These are phyloP conservation scores for Parnassius orleans DNA, from an alignment of 2,888 invertebrate genomes.

Conservation along the genomic window DNA sequence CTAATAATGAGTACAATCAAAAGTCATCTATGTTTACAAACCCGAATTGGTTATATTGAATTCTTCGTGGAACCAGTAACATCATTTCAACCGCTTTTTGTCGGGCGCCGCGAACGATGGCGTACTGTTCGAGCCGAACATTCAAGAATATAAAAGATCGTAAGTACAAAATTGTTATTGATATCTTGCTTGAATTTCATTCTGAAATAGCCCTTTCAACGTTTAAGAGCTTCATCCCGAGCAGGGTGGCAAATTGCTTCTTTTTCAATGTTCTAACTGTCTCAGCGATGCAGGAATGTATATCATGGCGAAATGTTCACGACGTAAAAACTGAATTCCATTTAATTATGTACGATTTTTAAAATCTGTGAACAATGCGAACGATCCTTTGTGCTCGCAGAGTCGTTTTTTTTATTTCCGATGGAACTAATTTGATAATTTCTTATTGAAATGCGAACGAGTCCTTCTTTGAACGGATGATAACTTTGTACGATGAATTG, in stretches of 20 bases:
- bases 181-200: slow-evolving; percentile 49
- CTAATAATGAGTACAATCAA: slow-evolving; percentile 31
- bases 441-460: slow-evolving; percentile 60
- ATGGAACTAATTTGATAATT: slow-evolving; percentile 77
- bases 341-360: slow-evolving; percentile 80
- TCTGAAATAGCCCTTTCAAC: slow-evolving; percentile 50
- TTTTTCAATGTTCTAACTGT: slow-evolving; percentile 57
- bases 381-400: slow-evolving; percentile 64
- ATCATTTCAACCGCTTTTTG: slow-evolving; percentile 63
- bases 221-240: slow-evolving; percentile 49
- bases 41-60: slow-evolving; percentile 41
- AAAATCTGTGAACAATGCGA: slow-evolving; percentile 80
- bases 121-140: slow-evolving; percentile 52
- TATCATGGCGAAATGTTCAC: slow-evolving; percentile 65
- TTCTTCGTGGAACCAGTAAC: slow-evolving; percentile 68
- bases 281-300: slow-evolving; percentile 66
- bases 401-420: slow-evolving; percentile 57
- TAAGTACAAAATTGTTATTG: slow-evolving; percentile 58
- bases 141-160: slow-evolving; percentile 46
- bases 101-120: slow-evolving; percentile 43
- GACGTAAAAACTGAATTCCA: slow-evolving; percentile 72
- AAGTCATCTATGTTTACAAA: slow-evolving; percentile 33
- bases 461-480: slow-evolving; percentile 42
- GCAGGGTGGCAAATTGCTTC: slow-evolving; percentile 70
- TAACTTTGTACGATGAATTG: slow-evolving; percentile 37